Base-by-base conservation (phyloP, 2,113 vertebrate genomes). In the Cinclus mexicanus region DNA sequence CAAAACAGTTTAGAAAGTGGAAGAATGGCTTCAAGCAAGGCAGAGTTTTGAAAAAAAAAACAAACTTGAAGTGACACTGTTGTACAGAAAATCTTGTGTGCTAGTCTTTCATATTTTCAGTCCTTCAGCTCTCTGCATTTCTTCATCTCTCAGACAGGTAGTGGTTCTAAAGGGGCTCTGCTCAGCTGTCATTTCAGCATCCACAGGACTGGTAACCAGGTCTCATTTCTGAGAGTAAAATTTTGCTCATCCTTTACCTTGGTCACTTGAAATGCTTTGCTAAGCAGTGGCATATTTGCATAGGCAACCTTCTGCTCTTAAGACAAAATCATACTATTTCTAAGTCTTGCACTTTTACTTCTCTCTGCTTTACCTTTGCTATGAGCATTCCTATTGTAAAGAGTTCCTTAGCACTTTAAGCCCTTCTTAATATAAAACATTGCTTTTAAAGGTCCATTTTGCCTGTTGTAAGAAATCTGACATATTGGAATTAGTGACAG, bases 91-190 rank as follows among this genome's bases (percentile, higher is more conserved):
- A 16, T 47, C 91, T 44, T 53, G 7, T 55, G 50, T 61, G 33
- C 33, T 3, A 7, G 5, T 28, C 47, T 69, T 80, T 69, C 28
- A 8, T 23, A 17, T 55, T 56, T 47, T 77, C 20, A 46, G 24
- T 46, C 57, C 13, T 52, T 82, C 29, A 28, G 47, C 7, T 78
- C 67, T 47, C 47, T 69, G 23, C 24, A 3, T 35, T 53, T 79
- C 33, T 81, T 68, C 3, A 2, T 41, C 69, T 72, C 49, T 29
- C 11, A n/a, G 57, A 9, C 10, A 69, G 19, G 6, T 6, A 5
- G 28, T 8, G 31, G 12, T 44, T 53, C 9, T 31, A 13, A 60
- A 42, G 28, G 4, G 0, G 22, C 2, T 2, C 23, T 46, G 29
- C 59, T 52, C 4, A 3, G 13, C 28, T 78, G 21, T n/a, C 33